These are phyloP conservation scores for Tamias sibiricus DNA, from an alignment of 2,113 vertebrate genomes.

Conservation along the genomic window DNA sequence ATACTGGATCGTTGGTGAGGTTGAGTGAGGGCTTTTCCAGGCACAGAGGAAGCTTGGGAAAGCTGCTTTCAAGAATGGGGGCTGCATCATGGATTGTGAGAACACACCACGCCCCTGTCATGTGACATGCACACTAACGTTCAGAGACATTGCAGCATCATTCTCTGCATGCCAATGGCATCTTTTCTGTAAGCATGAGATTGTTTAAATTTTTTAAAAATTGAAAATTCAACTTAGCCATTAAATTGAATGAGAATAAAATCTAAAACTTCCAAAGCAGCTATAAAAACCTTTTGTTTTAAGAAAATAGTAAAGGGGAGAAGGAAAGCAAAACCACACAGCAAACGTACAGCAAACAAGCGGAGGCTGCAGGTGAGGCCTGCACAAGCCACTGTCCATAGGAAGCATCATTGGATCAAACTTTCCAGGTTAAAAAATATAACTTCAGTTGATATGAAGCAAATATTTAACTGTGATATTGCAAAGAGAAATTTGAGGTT, in stretches of 20 bases:
- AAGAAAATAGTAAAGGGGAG: neutral
- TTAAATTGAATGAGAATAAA: neutral
- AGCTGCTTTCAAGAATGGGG: neutral
- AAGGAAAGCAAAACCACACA: neutral
- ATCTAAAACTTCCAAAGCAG: neutral
- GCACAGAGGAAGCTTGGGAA: neutral
- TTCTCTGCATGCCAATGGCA: neutral
- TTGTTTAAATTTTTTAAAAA: neutral
- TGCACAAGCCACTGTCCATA: too few species aligned
- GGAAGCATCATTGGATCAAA: neutral
- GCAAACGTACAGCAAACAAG: neutral
- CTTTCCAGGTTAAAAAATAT: neutral
- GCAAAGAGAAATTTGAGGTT: neutral
- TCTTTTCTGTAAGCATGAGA: neutral
- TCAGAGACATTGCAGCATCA: fast-evolving
- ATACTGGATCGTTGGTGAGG: neutral
- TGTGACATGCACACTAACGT: neutral
- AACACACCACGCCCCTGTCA: fast-evolving
- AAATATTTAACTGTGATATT: neutral
- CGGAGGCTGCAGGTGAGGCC: too few species aligned
- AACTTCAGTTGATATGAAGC: neutral
- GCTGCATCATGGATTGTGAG: fast-evolving
- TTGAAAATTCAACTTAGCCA: neutral
- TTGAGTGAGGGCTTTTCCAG: neutral
- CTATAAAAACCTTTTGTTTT: neutral